These are phyloP conservation scores for Mallateleia sp. DNA, from an alignment of 2,888 invertebrate genomes.

Conservation along the genomic window DNA sequence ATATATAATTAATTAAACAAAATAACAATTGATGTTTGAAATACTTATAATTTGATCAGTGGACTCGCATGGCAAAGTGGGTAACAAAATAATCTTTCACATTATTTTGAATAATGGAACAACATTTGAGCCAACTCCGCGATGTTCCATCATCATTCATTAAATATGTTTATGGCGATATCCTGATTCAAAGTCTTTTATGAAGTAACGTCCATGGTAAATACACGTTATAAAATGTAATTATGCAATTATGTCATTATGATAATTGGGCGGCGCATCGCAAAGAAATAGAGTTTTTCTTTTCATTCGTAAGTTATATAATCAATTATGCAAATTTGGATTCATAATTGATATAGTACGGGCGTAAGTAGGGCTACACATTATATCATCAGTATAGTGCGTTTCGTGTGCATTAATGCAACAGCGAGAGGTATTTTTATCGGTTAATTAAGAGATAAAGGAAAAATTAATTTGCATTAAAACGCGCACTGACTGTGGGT, in stretches of 20 bases:
- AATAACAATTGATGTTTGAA: not conserved
- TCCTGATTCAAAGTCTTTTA: constrained; percentile 17
- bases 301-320: constrained; percentile 44
- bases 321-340: constrained; percentile 60
- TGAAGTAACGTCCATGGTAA: constrained; percentile 32
- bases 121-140: not conserved
- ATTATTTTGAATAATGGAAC: constrained; percentile 18
- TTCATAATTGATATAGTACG: constrained; percentile 57
- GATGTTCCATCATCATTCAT: constrained; percentile 17
- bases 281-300: constrained; percentile 41
- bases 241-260: constrained; percentile 58
- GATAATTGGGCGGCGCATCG: constrained; percentile 43
- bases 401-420: constrained; percentile 26
- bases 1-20: too few relatives aligned
- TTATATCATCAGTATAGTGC: constrained; percentile 25
- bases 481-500: too few relatives aligned
- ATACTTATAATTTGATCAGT: constrained; percentile 18
- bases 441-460: constrained; percentile 52
- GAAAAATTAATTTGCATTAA: not conserved
- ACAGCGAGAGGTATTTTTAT: constrained; percentile 42
- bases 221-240: constrained; percentile 44
- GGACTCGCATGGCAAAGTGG: not conserved
- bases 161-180: constrained; percentile 32
- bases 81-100: constrained; percentile 20
- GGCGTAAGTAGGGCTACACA: constrained; percentile 32